These are phyloP conservation scores for Nerophis ophidion DNA, from an alignment of 2,113 vertebrate species.

Conservation along the genomic window DNA sequence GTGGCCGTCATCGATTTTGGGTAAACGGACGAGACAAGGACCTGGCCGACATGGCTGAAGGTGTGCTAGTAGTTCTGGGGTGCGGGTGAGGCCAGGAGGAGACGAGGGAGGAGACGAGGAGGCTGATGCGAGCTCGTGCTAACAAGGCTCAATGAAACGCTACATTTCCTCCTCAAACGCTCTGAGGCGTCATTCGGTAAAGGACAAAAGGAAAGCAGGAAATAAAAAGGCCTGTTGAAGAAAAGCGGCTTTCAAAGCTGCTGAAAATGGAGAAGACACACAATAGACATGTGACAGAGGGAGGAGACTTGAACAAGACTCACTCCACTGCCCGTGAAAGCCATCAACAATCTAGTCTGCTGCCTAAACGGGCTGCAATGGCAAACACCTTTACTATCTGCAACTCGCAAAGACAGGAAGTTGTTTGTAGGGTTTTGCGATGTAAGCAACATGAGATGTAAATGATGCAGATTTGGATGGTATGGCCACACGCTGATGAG, in stretches of 20 bases:
- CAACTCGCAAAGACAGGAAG: too few relatives aligned
- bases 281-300: too few relatives aligned
- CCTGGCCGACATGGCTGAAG: conserved; percentile 34
- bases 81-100: conserved; percentile 35
- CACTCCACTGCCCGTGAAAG: too few relatives aligned
- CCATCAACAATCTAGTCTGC: too few relatives aligned
- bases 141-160: conserved; percentile 53
- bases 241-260: conserved; percentile 25
- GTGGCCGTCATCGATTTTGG: conserved; percentile 33
- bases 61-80: conserved; percentile 5
- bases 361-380: too few relatives aligned
- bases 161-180: conserved; percentile 49
- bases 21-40: conserved; percentile 32
- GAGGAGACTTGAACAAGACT: too few relatives aligned
- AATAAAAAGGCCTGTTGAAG: conserved; percentile 11
- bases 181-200: neutral
- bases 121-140: conserved; percentile 12
- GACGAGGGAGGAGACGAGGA: conserved; percentile 40
- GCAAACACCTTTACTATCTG: too few relatives aligned
- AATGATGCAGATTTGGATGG: too few relatives aligned
- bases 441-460: too few relatives aligned
- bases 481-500: too few relatives aligned
- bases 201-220: conserved; percentile 3
- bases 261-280: too few relatives aligned
- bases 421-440: too few relatives aligned